Conservation (phyloP, 2,113 vertebrate species). For the Tragelaphus imberbis region DNA sequence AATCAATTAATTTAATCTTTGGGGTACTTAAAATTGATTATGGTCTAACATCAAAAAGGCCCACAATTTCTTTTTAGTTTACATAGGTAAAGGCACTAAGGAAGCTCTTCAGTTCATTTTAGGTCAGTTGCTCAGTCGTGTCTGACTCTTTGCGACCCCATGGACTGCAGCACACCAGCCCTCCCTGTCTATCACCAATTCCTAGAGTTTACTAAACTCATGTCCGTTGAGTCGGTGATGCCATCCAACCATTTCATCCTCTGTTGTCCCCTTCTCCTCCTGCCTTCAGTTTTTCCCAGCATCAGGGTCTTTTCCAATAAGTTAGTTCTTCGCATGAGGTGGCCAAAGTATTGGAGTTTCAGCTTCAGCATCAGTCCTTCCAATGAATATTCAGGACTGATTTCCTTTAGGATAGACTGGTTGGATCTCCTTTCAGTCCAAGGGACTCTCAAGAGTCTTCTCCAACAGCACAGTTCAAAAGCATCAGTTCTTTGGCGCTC, state of each 20-base stretch:
- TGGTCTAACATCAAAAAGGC: neutral
- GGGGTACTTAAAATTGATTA: neutral
- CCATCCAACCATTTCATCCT: neutral
- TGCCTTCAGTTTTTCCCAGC: neutral
- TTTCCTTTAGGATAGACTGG: neutral
- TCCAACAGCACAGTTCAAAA: neutral
- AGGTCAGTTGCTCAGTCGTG: neutral
- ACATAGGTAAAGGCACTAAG: neutral
- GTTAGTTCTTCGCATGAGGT: neutral
- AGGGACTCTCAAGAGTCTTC: neutral
- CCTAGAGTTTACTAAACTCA: neutral
- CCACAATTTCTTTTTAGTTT: neutral
- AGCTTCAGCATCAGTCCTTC: neutral
- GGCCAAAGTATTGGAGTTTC: neutral
- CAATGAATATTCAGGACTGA: neutral
- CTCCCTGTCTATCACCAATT: neutral
- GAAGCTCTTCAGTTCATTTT: neutral
- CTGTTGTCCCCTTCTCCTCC: neutral
- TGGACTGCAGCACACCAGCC: neutral
- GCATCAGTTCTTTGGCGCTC: neutral
- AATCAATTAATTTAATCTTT: constrained; percentile 4
- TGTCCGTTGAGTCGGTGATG: neutral
- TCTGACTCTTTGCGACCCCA: neutral
- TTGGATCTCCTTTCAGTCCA: neutral
- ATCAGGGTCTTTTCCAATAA: neutral